These are phyloP conservation scores for Phrynocephalus vlangalii DNA, from an alignment of 2,797 vertebrate genomes.

Conservation along the genomic window DNA sequence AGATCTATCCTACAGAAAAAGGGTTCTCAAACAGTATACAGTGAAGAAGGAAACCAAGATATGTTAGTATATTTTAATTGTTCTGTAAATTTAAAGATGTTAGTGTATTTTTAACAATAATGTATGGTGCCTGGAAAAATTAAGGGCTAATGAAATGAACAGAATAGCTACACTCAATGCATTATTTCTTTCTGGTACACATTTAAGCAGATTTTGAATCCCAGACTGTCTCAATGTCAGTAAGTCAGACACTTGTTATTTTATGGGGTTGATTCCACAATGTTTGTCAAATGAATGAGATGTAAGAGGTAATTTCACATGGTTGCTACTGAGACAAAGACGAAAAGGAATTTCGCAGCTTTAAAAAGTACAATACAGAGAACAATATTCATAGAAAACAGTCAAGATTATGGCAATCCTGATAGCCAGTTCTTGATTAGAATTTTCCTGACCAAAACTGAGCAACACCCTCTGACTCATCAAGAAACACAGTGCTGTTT, in stretches of 20 bases:
- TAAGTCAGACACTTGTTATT: neutral
- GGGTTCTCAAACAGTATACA: neutral
- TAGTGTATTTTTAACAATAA: neutral
- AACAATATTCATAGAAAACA: neutral
- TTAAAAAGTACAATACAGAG: neutral
- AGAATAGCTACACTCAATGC: neutral
- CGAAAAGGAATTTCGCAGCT: neutral
- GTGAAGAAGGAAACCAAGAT: neutral
- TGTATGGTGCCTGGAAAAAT: neutral
- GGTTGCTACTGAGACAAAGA: neutral
- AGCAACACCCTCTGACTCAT: constrained; percentile 21
- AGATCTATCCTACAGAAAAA: neutral
- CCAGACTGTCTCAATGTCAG: neutral
- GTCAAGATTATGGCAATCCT: neutral
- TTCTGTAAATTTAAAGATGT: neutral
- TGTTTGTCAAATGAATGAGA: neutral
- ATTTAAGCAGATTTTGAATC: neutral
- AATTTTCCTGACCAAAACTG: neutral
- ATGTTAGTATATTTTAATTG: neutral
- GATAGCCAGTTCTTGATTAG: neutral
- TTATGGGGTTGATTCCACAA: too few species aligned
- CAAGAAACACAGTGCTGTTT: constrained; percentile 9
- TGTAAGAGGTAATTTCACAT: neutral
- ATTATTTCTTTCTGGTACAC: neutral
- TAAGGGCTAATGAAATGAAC: neutral